These are phyloP conservation scores for Emydoidea blandingii DNA, from an alignment of 2,797 vertebrate genomes.

Conservation along the genomic window DNA sequence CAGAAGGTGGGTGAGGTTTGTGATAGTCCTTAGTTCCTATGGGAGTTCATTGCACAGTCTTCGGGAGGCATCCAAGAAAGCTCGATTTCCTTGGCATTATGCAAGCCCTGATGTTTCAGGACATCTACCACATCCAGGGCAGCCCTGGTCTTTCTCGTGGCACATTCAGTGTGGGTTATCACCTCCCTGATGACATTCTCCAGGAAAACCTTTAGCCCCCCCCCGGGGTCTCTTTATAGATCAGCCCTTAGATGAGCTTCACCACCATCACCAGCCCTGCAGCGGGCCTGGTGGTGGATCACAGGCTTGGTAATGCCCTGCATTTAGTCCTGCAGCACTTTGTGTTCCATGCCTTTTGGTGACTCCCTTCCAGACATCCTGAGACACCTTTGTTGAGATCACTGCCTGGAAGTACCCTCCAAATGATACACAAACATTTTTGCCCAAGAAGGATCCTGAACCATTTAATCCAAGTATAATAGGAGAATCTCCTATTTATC, in stretches of 20 bases:
- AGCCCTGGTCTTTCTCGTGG: neutral
- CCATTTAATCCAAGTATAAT: conserved; percentile 9
- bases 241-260: neutral
- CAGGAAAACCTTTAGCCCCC: neutral
- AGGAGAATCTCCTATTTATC: neutral
- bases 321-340: neutral
- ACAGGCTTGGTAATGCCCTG: neutral
- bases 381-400: neutral
- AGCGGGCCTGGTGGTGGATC: neutral
- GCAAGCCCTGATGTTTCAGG: neutral
- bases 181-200: neutral
- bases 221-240: neutral
- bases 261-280: neutral
- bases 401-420: neutral
- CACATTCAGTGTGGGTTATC: neutral
- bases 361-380: neutral
- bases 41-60: neutral
- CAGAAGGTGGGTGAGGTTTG: neutral
- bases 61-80: neutral
- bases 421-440: neutral
- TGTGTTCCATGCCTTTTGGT: neutral
- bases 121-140: neutral
- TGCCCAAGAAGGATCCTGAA: neutral
- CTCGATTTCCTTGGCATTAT: neutral
- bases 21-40: neutral